Evolutionary conservation across 1,140 invertebrate genomes (phyloP).

Genomic region (Medauroidea extradentata): DNA sequence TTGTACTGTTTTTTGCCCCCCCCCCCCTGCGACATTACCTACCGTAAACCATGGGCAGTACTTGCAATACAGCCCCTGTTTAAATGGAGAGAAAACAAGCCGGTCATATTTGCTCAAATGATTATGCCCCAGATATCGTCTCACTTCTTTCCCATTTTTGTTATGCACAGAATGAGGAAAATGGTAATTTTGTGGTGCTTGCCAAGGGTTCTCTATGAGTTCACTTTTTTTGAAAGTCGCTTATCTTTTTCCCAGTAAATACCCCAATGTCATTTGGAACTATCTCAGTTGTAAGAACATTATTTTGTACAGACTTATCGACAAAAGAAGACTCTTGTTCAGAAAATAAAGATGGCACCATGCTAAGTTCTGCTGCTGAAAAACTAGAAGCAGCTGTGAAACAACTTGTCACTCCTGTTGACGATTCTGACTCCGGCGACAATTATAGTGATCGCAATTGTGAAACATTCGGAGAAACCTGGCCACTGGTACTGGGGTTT

Average conservation of each 20-base stretch:
- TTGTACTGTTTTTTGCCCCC: constrained; percentile 16
- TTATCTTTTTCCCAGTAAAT: constrained; percentile 6
- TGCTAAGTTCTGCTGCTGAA: too few relatives aligned
- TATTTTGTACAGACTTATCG: too few relatives aligned
- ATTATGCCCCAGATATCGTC: constrained; percentile 8
- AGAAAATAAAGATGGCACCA: too few relatives aligned
- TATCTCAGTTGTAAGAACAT: too few relatives aligned
- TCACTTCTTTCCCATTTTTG: constrained; percentile 15
- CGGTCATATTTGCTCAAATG: constrained; percentile 24
- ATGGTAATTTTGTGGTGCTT: constrained; percentile 11
- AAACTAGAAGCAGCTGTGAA: too few relatives aligned
- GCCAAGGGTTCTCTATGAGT: constrained; percentile 17
- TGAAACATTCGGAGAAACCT: too few relatives aligned
- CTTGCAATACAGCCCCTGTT: constrained; percentile 25
- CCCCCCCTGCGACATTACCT: constrained; percentile 3
- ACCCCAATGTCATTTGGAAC: constrained; percentile 8
- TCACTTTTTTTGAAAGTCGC: constrained; percentile 2
- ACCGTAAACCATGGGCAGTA: constrained; percentile 28
- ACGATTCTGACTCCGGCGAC: too few relatives aligned
- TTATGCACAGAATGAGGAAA: constrained; percentile 16
- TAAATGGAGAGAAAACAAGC: constrained; percentile 21
- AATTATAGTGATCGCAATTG: too few relatives aligned
- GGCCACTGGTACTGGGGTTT: too few relatives aligned
- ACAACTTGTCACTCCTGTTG: too few relatives aligned
- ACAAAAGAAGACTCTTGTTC: too few relatives aligned